Evolutionary conservation across 2,797 vertebrate species (phyloP), one percentile per base, ranked within the genome.

Genomic region (Notoglanidium macrostoma): DNA sequence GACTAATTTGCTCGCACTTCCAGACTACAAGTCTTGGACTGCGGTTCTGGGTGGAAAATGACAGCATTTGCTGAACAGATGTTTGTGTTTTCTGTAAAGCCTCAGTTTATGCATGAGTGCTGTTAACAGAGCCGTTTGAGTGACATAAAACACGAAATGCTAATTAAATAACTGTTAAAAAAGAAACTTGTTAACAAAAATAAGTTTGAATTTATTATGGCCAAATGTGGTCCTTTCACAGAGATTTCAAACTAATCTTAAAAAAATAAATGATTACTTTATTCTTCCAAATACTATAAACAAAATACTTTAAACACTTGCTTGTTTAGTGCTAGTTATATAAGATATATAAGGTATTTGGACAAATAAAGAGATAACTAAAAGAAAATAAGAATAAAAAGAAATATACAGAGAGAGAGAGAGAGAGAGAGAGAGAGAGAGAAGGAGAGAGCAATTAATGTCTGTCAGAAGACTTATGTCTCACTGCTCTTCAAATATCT

Each of bases 61-160:
- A 89, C 90, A 88, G 51, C 85, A 92, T 91, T 92, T 89, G 89
- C 81, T 21, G 59, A 89, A 74, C 90, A 91, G 86, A 91, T 92
- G 92, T 92, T 88, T 92, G 85, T 90, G 90, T 90, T 91, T 92
- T 89, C 76, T 81, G 85, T 88, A 82, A 88, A 86, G 77, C n/a
- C 46, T 76, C 46, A 46, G 35, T 76, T 81, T 86, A 44, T 59
- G 44, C 57, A 78, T 87, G 68, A 29, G 51, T 84, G 87, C 81
- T 78, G 86, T 72, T 86, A 86, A 82, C 84, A 88, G 46, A 57
- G 51, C 65, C 82, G 35, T 89, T 86, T 86, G 54, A 86, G 89
- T 59, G 80, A 85, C 65, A 90, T 83, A 76, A 87, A 77, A 73
- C 67, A 83, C 32, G 19, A 74, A 87, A 40, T 77, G 49, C 70